These are phyloP conservation scores for Gopherus evgoodei DNA, from an alignment of 2,113 vertebrate genomes.

Conservation along the genomic window DNA sequence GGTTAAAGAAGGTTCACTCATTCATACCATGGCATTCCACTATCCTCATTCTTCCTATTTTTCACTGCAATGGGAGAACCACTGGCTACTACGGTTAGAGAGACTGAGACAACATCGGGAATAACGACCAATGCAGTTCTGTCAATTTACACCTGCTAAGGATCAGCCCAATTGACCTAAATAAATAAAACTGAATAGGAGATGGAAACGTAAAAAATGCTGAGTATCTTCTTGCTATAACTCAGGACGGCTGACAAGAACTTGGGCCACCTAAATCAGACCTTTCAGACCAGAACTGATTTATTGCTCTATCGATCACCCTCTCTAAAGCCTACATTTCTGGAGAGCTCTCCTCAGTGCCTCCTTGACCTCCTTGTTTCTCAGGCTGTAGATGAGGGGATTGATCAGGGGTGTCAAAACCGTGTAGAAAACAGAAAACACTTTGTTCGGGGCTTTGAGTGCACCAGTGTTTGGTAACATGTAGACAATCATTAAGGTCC, in stretches of 20 bases:
- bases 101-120: too few species aligned
- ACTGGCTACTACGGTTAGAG: too few species aligned
- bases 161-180: neutral
- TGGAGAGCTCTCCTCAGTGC: neutral
- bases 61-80: too few species aligned
- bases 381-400: neutral
- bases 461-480: neutral
- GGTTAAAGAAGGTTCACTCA: too few species aligned
- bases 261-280: too few species aligned
- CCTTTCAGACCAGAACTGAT: too few species aligned
- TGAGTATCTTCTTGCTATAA: neutral
- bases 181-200: neutral
- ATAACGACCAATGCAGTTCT: too few species aligned
- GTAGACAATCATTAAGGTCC: neutral
- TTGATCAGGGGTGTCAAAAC: neutral
- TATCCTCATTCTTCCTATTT: too few species aligned
- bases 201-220: neutral
- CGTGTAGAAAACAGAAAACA: neutral
- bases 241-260: too few species aligned
- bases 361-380: neutral
- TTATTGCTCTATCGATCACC: too few species aligned
- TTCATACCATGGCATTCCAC: too few species aligned
- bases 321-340: neutral
- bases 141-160: too few species aligned
- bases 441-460: neutral